These are phyloP conservation scores for Drosophila koepferae DNA, from an alignment of 2,888 invertebrate genomes.

Conservation along the genomic window DNA sequence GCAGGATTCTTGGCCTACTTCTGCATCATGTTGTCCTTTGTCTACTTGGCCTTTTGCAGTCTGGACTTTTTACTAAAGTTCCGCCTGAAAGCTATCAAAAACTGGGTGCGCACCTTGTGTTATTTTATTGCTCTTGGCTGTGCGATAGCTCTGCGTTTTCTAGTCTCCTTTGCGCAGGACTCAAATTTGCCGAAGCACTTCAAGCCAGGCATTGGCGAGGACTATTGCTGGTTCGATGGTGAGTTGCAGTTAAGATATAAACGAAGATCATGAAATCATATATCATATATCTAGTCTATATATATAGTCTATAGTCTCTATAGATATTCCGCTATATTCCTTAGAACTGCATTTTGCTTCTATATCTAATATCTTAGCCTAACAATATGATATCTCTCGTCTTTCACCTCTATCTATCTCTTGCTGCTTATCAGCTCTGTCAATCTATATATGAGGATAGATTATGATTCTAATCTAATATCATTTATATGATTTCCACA, in stretches of 20 bases:
- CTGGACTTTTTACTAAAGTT: constrained; percentile 76
- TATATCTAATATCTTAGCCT: too few species aligned
- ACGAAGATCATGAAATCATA: background rate
- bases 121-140: constrained; percentile 51
- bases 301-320: too few species aligned
- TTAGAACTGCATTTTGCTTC: too few species aligned
- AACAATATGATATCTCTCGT: too few species aligned
- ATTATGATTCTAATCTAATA: background rate
- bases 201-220: constrained; percentile 80
- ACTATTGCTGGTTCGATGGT: constrained; percentile 81
- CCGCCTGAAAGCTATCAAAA: constrained; percentile 51
- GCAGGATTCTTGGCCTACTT: constrained; percentile 78
- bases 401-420: too few species aligned
- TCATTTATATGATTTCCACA: background rate
- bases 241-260: background rate
- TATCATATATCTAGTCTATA: background rate
- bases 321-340: too few species aligned
- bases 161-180: constrained; percentile 74
- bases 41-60: constrained; percentile 73
- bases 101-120: constrained; percentile 69
- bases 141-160: constrained; percentile 65
- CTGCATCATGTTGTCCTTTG: constrained; percentile 75
- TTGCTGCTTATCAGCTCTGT: too few species aligned
- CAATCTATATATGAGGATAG: background rate
- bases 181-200: constrained; percentile 66